These are phyloP conservation scores for Brotula barbata DNA, from an alignment of 2,797 vertebrate genomes.

Conservation along the genomic window DNA sequence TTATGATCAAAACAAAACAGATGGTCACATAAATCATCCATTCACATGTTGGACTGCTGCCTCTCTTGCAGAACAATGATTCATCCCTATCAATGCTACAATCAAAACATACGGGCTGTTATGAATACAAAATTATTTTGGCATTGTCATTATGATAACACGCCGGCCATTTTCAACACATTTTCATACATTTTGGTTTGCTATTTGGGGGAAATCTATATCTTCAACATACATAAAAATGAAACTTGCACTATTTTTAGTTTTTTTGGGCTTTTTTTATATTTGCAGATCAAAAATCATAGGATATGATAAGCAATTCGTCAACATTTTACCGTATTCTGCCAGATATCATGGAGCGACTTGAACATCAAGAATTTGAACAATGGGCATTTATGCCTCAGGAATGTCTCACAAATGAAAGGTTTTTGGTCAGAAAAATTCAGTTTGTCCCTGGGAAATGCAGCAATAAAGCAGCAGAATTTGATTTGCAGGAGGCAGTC, in stretches of 20 bases:
- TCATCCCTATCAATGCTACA: conserved; percentile 65
- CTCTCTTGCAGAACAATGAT: conserved; percentile 71
- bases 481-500: conserved; percentile 67
- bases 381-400: not conserved
- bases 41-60: conserved; percentile 68
- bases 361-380: not conserved
- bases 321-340: not conserved
- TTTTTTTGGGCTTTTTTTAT: too few species aligned
- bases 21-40: conserved; percentile 76
- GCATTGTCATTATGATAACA: conserved; percentile 2
- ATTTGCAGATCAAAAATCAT: not conserved
- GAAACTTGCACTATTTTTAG: too few species aligned
- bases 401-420: conserved; percentile 21
- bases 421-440: conserved; percentile 14
- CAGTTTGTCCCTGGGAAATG: conserved; percentile 23
- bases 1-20: conserved; percentile 73
- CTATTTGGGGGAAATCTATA: not conserved
- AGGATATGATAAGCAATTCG: not conserved
- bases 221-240: not conserved
- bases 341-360: not conserved
- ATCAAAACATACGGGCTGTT: conserved; percentile 60
- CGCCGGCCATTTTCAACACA: conserved; percentile 1
- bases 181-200: conserved; percentile 3
- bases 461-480: conserved; percentile 50
- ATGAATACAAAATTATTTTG: conserved; percentile 52